phyloP scores from a whole-genome alignment of 2,113 vertebrate species.

The Urocynchramus pylzowi region DNA sequence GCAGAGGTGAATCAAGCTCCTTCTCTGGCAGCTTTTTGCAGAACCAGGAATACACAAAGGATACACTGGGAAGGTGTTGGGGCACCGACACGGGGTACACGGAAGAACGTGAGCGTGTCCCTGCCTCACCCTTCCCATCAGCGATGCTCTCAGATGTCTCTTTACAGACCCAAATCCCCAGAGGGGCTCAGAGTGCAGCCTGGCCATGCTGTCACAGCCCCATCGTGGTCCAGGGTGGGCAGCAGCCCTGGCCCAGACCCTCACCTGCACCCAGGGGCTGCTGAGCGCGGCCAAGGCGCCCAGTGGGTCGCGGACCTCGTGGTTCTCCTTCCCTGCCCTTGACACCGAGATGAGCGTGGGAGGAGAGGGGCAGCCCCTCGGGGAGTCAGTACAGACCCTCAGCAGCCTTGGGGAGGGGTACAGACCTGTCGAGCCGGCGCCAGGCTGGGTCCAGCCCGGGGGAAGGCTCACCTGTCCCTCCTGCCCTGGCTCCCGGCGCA shows the following conservation, averaged over 20 bases:
- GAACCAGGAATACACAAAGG: not conserved
- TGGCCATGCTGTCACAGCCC: not conserved
- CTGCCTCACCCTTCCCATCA: not conserved
- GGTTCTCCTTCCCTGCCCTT: not conserved
- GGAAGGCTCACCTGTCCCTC: not conserved
- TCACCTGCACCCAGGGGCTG: not conserved
- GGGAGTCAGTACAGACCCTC: rapidly evolving
- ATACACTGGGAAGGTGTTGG: not conserved
- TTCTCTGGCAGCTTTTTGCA: not conserved
- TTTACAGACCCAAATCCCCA: not conserved
- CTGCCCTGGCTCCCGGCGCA: constrained; percentile 14
- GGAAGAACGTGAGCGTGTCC: not conserved
- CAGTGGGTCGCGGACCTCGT: rapidly evolving
- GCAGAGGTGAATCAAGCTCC: not conserved
- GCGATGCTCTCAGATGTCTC: not conserved
- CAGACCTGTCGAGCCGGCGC: not conserved
- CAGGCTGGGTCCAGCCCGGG: not conserved
- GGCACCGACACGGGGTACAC: rapidly evolving
- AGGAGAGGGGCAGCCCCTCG: not conserved
- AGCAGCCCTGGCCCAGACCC: not conserved
- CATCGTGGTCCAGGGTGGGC: not conserved
- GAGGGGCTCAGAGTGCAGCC: not conserved
- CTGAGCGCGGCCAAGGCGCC: rapidly evolving
- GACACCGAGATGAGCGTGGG: not conserved
- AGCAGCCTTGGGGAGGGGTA: not conserved